Evolutionary conservation across 1,140 invertebrate species (phyloP), one percentile per base, ranked within the genome.

Genomic region (Ylistrum balloti): DNA sequence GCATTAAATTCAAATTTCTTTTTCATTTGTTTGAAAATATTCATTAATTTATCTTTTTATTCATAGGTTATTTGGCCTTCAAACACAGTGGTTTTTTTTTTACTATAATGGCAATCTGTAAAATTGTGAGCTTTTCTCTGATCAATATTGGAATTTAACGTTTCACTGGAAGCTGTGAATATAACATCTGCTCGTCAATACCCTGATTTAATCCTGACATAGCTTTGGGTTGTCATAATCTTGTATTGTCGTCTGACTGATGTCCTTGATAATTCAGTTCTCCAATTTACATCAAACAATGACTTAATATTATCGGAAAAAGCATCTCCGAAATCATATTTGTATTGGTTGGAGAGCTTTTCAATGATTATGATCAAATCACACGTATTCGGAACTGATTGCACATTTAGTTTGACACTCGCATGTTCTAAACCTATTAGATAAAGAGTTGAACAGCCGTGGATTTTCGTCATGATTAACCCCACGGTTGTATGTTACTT

Each of bases 401-500:
- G 56, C 56, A 74, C 56, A 74, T 74, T 74, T 11, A 74, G n/a
- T 11, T 74, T 74, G 56, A 74, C 22, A 74, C 13, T 74, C 56
- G 56, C 56, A 74, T 74, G 56, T 28, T 74, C 56, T 28, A 74
- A 56, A 74, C 56, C 56, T 74, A 74, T 74, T 74, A 74, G 20
- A 28, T 74, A 28, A 74, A 74, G 56, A n/a, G 56, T 74, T 74
- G n/a, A 74, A 28, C 22, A 28, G 56, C 56, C n/a, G 56, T 74
- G 56, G 56, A 74, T 74, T 74, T 74, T 28, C 22, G 56, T 74
- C 56, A 74, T 74, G 56, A 74, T 74, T 74, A 74, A 74, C n/a
- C 56, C 56, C n/a, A 74, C 56, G 56, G 22, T 74, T 74, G 56
- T 74, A 74, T 74, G 56, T 74, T 74, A 74, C 56, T 74, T 74